Percentiles rank a stretch among this genome's conserved stretches.
Evolutionary conservation across 2,888 invertebrate species (phyloP).

Genomic region (Coelopa pilipes): DNA sequence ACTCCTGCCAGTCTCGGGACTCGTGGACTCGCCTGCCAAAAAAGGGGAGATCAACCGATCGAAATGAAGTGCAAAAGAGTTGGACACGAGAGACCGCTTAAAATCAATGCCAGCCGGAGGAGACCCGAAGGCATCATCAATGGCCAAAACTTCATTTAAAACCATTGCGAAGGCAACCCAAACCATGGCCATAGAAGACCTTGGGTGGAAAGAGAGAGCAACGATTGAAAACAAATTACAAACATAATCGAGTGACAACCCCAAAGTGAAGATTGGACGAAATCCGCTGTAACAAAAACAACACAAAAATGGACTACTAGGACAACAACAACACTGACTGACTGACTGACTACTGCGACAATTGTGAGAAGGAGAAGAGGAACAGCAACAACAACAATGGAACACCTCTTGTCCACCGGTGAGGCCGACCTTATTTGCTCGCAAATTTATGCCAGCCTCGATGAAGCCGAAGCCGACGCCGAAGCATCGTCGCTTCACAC

Average conservation of each 20-base stretch:
- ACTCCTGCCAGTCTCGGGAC: too few relatives aligned
- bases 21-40: not conserved
- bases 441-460: constrained; percentile 45
- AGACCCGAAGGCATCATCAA: not conserved
- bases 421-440: constrained; percentile 39
- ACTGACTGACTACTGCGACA: constrained; percentile 48
- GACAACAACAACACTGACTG: constrained; percentile 46
- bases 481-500: too few relatives aligned
- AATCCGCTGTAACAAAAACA: not conserved
- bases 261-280: not conserved
- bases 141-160: constrained; percentile 25
- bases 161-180: constrained; percentile 10
- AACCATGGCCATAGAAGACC: not conserved
- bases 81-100: constrained; percentile 36
- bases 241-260: too few relatives aligned
- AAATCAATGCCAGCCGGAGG: constrained; percentile 22
- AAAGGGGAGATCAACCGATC: not conserved
- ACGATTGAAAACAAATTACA: constrained; percentile 21
- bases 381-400: too few relatives aligned
- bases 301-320: not conserved
- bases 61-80: constrained; percentile 17
- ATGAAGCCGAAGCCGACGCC: too few relatives aligned
- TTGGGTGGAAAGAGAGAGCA: not conserved
- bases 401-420: too few relatives aligned
- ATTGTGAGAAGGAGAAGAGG: not conserved